Evolutionary conservation across 2,888 invertebrate species (phyloP).

Genomic region (Gonocerus acuteangulatus): DNA sequence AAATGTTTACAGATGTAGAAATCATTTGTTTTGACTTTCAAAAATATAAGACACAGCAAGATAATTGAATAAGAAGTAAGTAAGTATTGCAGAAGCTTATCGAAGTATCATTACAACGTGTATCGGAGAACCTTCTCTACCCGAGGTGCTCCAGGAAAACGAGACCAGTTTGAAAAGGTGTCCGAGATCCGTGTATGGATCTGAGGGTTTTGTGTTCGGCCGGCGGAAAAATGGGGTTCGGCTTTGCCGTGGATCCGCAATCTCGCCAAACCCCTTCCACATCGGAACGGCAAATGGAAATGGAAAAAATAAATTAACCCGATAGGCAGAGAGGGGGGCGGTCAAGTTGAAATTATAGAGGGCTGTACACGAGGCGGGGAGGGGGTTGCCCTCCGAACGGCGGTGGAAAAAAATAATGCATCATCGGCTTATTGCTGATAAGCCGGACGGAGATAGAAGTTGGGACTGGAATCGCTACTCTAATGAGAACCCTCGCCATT

Average conservation of each 20-base stretch:
- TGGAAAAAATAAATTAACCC: constrained; percentile 29
- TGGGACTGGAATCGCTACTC: background rate
- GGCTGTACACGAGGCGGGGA: background rate
- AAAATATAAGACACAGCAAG: no score
- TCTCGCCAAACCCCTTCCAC: constrained; percentile 13
- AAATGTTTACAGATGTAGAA: no score
- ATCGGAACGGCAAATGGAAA: constrained; percentile 21
- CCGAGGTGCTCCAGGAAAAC: no score
- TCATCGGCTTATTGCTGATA: constrained; percentile 29
- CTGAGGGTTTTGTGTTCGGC: background rate
- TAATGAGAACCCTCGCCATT: constrained; percentile 18
- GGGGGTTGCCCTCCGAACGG: background rate
- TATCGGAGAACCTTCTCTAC: no score
- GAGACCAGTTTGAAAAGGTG: no score
- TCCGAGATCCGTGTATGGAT: no score
- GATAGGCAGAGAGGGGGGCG: constrained; percentile 17
- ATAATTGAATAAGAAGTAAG: no score
- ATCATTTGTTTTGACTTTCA: no score
- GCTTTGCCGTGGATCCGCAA: constrained; percentile 17
- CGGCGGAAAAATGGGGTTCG: background rate
- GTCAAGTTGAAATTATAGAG: constrained; percentile 29
- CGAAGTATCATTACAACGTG: no score
- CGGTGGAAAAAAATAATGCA: constrained; percentile 25
- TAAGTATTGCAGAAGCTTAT: no score
- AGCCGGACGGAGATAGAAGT: constrained; percentile 21